phyloP scores from a whole-genome alignment of 2,888 invertebrate species.

The Athalia circularis region DNA sequence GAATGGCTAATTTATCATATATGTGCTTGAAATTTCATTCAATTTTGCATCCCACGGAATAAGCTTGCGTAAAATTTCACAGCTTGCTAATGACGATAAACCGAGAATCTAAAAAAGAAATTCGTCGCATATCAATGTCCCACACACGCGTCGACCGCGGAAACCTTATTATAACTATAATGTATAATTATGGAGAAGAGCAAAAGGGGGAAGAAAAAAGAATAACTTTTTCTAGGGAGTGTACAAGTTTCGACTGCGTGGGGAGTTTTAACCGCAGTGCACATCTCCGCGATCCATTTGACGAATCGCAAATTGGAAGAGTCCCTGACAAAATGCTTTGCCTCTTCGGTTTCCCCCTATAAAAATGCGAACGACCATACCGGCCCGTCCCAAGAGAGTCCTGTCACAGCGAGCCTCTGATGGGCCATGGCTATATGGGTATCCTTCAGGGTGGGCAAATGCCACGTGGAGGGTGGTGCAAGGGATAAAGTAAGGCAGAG shows the following conservation, averaged over 20 bases:
- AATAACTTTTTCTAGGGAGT: no score
- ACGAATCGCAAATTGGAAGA: slow-evolving; percentile 44
- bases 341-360: slow-evolving; percentile 29
- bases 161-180: no score
- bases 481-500: slow-evolving; percentile 45
- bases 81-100: no score
- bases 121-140: neutral
- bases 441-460: slow-evolving; percentile 60
- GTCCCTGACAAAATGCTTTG: slow-evolving; percentile 37
- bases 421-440: slow-evolving; percentile 64
- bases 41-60: no score
- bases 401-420: slow-evolving; percentile 73
- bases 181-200: no score
- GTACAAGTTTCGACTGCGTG: no score
- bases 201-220: no score
- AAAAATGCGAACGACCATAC: slow-evolving; percentile 45
- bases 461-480: slow-evolving; percentile 49
- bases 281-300: slow-evolving; percentile 3
- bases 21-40: no score
- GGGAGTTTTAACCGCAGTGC: no score
- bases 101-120: no score
- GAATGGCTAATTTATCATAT: no score
- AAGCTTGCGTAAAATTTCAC: no score
- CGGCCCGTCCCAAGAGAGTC: slow-evolving; percentile 68
- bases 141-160: neutral